These are phyloP conservation scores for Cavia porcellus DNA, from an alignment of 2,113 vertebrate species.

Conservation along the genomic window DNA sequence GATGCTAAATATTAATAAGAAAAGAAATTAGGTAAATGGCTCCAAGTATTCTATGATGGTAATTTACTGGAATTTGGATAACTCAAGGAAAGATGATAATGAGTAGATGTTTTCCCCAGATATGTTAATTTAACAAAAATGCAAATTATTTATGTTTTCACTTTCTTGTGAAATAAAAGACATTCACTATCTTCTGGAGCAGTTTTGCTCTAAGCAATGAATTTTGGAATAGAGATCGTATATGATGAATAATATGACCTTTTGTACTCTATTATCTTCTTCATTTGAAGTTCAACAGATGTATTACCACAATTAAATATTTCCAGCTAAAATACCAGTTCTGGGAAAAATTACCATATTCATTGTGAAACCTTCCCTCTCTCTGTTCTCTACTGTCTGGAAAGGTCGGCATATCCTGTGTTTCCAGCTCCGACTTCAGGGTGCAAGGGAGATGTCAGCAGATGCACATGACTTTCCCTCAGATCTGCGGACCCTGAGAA, in stretches of 20 bases:
- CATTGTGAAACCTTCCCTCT: conserved; percentile 67
- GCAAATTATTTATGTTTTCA: conserved; percentile 66
- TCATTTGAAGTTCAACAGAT: conserved; percentile 81
- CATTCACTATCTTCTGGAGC: conserved; percentile 38
- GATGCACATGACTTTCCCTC: background rate
- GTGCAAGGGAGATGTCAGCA: background rate
- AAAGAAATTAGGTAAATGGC: conserved; percentile 69
- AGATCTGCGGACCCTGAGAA: background rate
- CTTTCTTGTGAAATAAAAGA: conserved; percentile 49
- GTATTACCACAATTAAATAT: conserved; percentile 79
- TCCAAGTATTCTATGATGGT: conserved; percentile 56
- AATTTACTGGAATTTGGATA: conserved; percentile 68
- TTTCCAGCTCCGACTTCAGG: background rate
- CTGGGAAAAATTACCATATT: conserved; percentile 76
- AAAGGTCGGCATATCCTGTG: conserved; percentile 33
- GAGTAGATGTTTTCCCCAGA: conserved; percentile 59
- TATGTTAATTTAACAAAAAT: conserved; percentile 58
- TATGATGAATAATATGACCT: conserved; percentile 80
- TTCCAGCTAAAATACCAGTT: conserved; percentile 78
- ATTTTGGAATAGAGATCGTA: conserved; percentile 66
- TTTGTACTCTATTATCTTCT: conserved; percentile 79
- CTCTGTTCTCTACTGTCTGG: conserved; percentile 65
- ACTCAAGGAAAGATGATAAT: conserved; percentile 69
- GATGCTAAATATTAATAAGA: conserved; percentile 69
- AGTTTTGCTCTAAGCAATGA: conserved; percentile 66